Percentiles rank a stretch among this genome's conserved stretches.
These are phyloP conservation scores for Scomberomorus guttatus DNA, from an alignment of 2,797 vertebrate species.

Conservation along the genomic window DNA sequence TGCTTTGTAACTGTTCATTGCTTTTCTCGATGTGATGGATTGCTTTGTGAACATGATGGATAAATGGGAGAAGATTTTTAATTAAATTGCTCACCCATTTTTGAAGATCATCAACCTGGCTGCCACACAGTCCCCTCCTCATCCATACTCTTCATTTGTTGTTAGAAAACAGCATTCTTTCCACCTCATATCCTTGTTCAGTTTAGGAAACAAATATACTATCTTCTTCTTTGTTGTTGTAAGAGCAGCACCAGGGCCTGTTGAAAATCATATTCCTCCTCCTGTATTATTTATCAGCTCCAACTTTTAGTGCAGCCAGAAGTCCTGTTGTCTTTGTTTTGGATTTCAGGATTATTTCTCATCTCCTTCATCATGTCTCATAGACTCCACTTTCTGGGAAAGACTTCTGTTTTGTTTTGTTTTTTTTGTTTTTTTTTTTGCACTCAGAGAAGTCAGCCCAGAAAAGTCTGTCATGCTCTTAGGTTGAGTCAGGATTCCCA, in stretches of 20 bases:
- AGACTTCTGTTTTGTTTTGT: background rate
- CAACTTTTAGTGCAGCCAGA: slow-evolving; percentile 3
- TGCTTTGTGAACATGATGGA: background rate
- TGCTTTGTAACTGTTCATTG: background rate
- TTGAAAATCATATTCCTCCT: slow-evolving; percentile 4
- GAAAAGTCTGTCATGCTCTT: background rate
- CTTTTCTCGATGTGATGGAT: background rate
- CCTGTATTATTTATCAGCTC: slow-evolving; percentile 29
- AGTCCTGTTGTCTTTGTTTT: slow-evolving; percentile 15
- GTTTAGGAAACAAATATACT: background rate
- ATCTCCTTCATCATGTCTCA: background rate
- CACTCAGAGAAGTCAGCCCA: too few relatives aligned
- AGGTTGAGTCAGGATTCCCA: background rate
- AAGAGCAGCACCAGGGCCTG: background rate
- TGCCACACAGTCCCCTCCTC: background rate
- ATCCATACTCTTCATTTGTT: slow-evolving; percentile 13
- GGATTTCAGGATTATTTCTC: slow-evolving; percentile 7
- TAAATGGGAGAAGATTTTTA: background rate
- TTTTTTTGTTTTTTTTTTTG: too few relatives aligned
- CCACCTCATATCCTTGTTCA: background rate
- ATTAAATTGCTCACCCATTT: slow-evolving; percentile 3
- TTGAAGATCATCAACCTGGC: background rate
- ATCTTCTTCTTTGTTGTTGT: background rate
- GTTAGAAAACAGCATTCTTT: background rate
- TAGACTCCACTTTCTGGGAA: background rate